Percentiles rank a stretch among this genome's conserved stretches.
phyloP scores from a whole-genome alignment of 64 coral and sea anemone genomes.

The Acropora yongei region DNA sequence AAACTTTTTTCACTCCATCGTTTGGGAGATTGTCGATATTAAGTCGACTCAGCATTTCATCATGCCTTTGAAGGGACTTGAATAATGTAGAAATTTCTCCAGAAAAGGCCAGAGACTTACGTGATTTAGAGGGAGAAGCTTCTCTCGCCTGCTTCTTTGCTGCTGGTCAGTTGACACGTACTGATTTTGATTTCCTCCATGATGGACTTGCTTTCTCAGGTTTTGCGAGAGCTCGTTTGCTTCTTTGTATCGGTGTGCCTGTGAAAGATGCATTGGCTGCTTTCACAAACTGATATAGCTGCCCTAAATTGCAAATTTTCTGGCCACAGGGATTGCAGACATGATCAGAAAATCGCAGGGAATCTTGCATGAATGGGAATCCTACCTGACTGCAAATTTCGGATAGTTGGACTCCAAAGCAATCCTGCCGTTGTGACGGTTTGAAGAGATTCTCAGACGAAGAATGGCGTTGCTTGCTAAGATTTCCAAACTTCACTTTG shows the following conservation, averaged over 20 bases:
- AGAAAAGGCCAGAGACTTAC: background rate
- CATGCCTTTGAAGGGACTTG: background rate
- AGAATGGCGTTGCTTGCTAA: background rate
- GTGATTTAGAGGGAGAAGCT: background rate
- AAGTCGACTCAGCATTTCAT: background rate
- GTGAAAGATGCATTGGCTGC: background rate
- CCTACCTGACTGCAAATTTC: constrained; percentile 27
- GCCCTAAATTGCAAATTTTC: background rate
- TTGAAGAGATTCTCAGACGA: constrained; percentile 40
- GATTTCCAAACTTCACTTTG: constrained; percentile 24
- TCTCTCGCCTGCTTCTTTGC: background rate
- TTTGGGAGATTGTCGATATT: constrained; percentile 35
- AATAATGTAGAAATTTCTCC: background rate
- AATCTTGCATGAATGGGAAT: background rate
- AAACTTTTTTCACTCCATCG: constrained; percentile 29
- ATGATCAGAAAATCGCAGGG: background rate
- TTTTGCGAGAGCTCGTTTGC: background rate
- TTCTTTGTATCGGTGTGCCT: background rate
- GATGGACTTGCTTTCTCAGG: background rate
- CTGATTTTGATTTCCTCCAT: constrained; percentile 14
- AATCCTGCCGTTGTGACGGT: constrained; percentile 36
- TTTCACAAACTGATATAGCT: background rate
- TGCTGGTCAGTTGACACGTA: background rate
- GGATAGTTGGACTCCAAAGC: background rate
- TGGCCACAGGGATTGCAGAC: constrained; percentile 39